A percentile compares a stretch with the other conserved stretches of the same genome.
Conservation (phyloP, 1,140 invertebrate species). For the Hypothenemus hampei region DNA sequence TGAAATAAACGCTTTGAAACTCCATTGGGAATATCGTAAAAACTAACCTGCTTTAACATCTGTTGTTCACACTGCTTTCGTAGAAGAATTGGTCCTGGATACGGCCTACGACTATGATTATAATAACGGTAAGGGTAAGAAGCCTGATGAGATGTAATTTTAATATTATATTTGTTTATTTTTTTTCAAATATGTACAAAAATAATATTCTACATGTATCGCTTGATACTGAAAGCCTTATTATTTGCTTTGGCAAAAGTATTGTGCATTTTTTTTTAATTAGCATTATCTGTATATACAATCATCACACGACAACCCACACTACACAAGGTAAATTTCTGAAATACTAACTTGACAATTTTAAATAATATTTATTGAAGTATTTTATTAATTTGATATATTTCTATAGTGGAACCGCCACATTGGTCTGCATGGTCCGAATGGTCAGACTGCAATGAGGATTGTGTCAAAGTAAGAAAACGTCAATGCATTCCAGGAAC, state of each 20-base stretch:
- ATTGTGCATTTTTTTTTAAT: too few relatives aligned
- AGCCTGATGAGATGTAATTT: conserved; percentile 1
- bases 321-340: too few relatives aligned
- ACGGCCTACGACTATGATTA: conserved; percentile 44
- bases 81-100: conserved; percentile 45
- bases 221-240: too few relatives aligned
- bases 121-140: conserved; percentile 39
- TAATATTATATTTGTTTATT: too few relatives aligned
- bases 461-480: conserved; percentile 75
- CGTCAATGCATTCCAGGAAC: conserved; percentile 70
- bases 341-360: too few relatives aligned
- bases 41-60: conserved; percentile 25
- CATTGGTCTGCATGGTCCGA: conserved; percentile 84
- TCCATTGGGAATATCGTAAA: neutral
- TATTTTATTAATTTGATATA: too few relatives aligned
- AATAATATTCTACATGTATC: too few relatives aligned
- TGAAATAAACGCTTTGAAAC: neutral
- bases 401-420: conserved; percentile 49
- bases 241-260: too few relatives aligned
- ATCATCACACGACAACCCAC: too few relatives aligned
- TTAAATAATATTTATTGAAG: too few relatives aligned
- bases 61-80: conserved; percentile 36
- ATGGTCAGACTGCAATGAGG: conserved; percentile 81
- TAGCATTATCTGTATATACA: too few relatives aligned
- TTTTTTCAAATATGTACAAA: too few relatives aligned